phyloP scores from a whole-genome alignment of 1,140 invertebrate genomes.

The Eurosta solidaginis region DNA sequence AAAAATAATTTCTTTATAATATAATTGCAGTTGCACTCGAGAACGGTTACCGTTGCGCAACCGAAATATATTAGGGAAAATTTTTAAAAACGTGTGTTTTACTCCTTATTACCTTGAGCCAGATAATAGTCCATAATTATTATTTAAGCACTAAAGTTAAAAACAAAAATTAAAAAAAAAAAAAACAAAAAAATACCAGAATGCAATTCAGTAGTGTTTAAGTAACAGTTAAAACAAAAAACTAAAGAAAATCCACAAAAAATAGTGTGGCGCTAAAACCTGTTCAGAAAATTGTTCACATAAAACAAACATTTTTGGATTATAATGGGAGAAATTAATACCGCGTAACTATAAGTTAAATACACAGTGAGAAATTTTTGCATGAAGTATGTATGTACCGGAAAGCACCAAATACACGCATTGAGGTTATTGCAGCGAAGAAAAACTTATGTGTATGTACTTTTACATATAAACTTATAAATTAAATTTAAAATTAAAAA shows the following conservation, averaged over 20 bases:
- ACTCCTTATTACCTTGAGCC: no score
- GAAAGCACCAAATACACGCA: slow-evolving; percentile 14
- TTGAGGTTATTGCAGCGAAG: neutral
- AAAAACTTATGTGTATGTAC: no score
- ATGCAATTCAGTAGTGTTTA: slow-evolving; percentile 28
- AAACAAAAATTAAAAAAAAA: no score
- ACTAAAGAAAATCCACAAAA: neutral
- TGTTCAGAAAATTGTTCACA: neutral
- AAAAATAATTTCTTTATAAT: no score
- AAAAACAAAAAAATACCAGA: slow-evolving; percentile 32
- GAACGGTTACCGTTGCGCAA: no score
- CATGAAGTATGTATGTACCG: neutral
- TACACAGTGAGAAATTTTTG: neutral
- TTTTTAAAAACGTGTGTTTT: no score
- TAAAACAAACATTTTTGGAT: neutral
- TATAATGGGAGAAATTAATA: neutral
- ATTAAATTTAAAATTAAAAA: neutral
- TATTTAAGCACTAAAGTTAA: neutral
- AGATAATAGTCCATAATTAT: neutral
- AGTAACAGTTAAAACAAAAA: slow-evolving; percentile 17
- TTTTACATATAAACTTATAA: neutral
- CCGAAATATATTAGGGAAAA: no score
- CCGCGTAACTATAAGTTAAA: neutral
- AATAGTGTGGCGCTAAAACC: slow-evolving; percentile 9
- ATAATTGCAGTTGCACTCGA: no score